Conservation (phyloP, 2,113 vertebrate species). For the Hippocampus abdominalis region DNA sequence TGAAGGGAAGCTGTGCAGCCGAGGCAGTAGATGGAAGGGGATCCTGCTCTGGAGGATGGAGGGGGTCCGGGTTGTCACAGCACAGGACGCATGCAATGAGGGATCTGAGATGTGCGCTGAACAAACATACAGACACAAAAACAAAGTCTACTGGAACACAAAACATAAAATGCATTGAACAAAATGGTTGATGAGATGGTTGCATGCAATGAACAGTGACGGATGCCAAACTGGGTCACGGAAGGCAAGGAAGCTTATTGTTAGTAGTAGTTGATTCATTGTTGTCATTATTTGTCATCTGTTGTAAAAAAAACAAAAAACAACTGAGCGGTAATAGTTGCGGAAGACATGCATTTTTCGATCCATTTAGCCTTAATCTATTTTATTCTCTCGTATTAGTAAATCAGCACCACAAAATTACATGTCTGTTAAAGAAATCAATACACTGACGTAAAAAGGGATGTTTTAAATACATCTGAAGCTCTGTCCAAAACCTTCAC, state of each 20-base stretch:
- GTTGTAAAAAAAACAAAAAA: too few relatives aligned
- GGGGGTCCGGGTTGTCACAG: conserved; percentile 49
- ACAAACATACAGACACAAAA: conserved; percentile 38
- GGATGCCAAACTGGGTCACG: neutral
- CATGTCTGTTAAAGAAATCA: too few relatives aligned
- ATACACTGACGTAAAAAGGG: too few relatives aligned
- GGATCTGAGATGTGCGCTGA: conserved; percentile 62
- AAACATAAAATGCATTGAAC: neutral
- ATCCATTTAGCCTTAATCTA: too few relatives aligned
- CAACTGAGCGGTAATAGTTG: too few relatives aligned
- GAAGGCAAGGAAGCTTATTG: neutral
- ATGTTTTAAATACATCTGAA: too few relatives aligned
- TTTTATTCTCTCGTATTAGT: too few relatives aligned
- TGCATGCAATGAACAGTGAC: neutral
- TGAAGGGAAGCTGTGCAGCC: conserved; percentile 30
- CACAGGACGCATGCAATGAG: conserved; percentile 70
- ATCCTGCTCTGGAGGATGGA: conserved; percentile 38
- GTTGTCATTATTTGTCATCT: neutral
- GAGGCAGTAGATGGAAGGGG: conserved; percentile 31
- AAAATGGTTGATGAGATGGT: neutral
- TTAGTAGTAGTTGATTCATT: neutral
- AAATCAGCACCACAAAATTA: too few relatives aligned
- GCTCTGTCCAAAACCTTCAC: too few relatives aligned
- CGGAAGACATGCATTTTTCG: too few relatives aligned
- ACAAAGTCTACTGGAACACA: conserved; percentile 2